phyloP scores from a whole-genome alignment of 2,797 vertebrate genomes.

The Takifugu ocellatus region DNA sequence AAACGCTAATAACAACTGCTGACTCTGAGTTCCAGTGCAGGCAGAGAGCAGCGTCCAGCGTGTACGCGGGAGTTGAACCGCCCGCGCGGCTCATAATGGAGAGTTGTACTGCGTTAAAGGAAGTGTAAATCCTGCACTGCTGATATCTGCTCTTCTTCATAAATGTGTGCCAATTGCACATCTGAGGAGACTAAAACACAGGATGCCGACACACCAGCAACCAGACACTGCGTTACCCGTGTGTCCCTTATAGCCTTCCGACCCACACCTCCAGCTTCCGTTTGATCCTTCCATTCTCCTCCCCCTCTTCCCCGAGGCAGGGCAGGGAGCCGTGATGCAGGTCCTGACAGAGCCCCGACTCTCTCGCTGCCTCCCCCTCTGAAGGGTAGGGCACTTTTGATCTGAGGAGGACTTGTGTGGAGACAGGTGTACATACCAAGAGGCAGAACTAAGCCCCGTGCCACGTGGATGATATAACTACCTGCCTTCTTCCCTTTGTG shows the following conservation, averaged over 20 bases:
- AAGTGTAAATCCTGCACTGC: not conserved
- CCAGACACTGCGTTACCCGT: conserved; percentile 54
- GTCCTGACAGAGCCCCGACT: conserved; percentile 65
- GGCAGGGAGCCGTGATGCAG: conserved; percentile 64
- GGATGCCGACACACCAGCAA: conserved; percentile 1
- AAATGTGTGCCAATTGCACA: not conserved
- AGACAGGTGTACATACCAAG: conserved; percentile 82
- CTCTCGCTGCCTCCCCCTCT: conserved; percentile 27
- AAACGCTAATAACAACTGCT: conserved; percentile 35
- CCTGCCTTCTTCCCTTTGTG: conserved; percentile 48
- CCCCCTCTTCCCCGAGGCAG: conserved; percentile 48
- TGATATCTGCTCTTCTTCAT: not conserved
- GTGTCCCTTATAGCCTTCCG: conserved; percentile 67
- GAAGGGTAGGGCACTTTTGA: conserved; percentile 36
- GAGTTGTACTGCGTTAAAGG: conserved; percentile 9
- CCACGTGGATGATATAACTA: conserved; percentile 55
- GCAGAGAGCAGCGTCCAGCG: conserved; percentile 16
- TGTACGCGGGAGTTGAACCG: conserved; percentile 16
- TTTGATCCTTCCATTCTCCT: conserved; percentile 27
- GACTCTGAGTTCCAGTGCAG: conserved; percentile 34
- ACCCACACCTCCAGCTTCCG: conserved; percentile 57
- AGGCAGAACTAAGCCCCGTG: conserved; percentile 53
- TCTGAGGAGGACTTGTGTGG: conserved; percentile 40
- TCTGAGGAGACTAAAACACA: not conserved
- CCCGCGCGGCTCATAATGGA: conserved; percentile 14